A percentile compares a stretch with the other conserved stretches of the same genome.
phyloP scores from a whole-genome alignment of 2,797 vertebrate species.

The Premnoplex brunnescens region DNA sequence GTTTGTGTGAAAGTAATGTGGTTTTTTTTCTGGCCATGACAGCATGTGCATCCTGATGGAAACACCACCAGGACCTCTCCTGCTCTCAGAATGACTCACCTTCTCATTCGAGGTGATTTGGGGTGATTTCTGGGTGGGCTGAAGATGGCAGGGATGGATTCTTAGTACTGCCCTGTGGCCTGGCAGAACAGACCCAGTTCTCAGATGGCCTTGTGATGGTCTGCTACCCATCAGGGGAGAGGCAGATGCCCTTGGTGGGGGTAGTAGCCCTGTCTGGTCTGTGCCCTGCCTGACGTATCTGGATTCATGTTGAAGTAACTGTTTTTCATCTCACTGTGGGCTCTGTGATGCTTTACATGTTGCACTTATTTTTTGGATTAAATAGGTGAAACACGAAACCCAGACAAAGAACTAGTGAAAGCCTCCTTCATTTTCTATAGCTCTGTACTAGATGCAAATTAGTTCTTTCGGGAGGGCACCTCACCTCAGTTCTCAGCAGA shows the following conservation, averaged over 20 bases:
- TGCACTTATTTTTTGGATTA: neutral
- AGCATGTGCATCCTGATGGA: neutral
- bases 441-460: neutral
- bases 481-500: neutral
- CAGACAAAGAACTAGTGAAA: neutral
- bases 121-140: neutral
- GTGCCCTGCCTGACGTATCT: neutral
- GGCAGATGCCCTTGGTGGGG: neutral
- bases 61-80: neutral
- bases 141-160: neutral
- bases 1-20: neutral
- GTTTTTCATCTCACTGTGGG: neutral
- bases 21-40: neutral
- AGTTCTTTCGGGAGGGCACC: neutral
- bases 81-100: accelerated
- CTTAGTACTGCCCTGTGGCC: neutral
- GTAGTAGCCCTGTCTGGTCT: neutral
- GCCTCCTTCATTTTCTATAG: neutral
- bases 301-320: neutral
- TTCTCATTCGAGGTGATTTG: accelerated
- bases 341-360: neutral
- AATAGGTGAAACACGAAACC: neutral
- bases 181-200: neutral
- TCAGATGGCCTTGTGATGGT: neutral
- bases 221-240: neutral